Conservation (phyloP, 2,113 vertebrate genomes). For the Edolisoma coerulescens region DNA sequence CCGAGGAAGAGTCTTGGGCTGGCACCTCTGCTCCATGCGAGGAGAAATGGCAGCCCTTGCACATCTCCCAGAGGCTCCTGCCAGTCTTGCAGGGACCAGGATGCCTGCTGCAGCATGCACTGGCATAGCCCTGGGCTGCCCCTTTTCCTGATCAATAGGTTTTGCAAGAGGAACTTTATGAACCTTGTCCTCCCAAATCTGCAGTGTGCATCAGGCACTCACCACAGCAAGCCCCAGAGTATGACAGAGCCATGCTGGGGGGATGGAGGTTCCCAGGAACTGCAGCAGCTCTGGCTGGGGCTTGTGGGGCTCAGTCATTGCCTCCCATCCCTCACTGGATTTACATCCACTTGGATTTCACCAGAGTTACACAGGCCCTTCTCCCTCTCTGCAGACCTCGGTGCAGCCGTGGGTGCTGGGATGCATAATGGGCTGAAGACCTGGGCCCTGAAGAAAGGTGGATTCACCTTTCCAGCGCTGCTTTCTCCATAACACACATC, state of each 20-base stretch:
- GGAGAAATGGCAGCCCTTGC: background rate
- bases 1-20: background rate
- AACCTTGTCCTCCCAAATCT: background rate
- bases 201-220: background rate
- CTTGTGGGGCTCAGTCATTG: background rate
- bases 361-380: background rate
- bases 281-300: background rate
- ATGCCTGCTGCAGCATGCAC: background rate
- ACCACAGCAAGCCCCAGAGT: background rate
- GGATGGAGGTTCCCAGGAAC: background rate
- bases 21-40: background rate
- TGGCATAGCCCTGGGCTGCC: accelerated
- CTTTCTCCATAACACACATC: background rate
- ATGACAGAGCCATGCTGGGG: accelerated
- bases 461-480: background rate
- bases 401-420: background rate
- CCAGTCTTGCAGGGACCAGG: background rate
- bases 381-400: background rate
- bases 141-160: background rate
- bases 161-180: background rate
- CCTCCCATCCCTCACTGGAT: background rate
- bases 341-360: accelerated
- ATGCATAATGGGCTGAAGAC: accelerated
- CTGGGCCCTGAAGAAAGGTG: background rate
- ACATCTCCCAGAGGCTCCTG: background rate